phyloP scores from a whole-genome alignment of 2,797 vertebrate species.

The Macropus fuliginosus region DNA sequence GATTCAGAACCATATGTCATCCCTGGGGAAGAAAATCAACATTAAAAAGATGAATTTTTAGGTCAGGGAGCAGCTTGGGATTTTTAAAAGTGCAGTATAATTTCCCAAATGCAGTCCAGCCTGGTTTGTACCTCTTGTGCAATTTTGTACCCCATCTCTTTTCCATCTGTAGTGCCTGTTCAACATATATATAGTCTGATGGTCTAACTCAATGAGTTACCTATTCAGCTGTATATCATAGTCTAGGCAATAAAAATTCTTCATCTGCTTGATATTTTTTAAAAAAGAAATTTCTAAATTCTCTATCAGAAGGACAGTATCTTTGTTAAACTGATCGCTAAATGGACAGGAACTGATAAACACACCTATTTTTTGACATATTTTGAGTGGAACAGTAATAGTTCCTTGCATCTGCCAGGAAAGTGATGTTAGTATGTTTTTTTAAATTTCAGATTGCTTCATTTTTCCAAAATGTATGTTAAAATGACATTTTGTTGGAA shows the following conservation, averaged over 20 bases:
- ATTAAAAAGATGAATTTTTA: neutral
- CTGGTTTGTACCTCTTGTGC: neutral
- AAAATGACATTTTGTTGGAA: neutral
- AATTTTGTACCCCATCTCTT: neutral
- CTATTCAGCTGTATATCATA: neutral
- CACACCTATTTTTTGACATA: neutral
- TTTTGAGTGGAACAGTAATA: neutral
- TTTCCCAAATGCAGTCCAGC: neutral
- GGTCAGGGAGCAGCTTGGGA: neutral
- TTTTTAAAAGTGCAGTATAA: neutral
- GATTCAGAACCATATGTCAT: neutral
- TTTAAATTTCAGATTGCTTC: neutral
- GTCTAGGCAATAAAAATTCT: neutral
- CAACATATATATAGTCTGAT: neutral
- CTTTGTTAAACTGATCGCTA: neutral
- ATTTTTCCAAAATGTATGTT: neutral
- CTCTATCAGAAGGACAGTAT: neutral
- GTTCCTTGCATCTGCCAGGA: neutral
- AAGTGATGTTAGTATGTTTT: neutral
- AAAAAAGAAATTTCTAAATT: neutral
- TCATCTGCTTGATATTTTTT: neutral
- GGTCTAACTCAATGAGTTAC: neutral
- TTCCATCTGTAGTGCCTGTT: neutral
- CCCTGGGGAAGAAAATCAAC: neutral
- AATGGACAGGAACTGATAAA: neutral